Conservation (phyloP, 2,888 invertebrate genomes). For the Esperia sulphurella region DNA sequence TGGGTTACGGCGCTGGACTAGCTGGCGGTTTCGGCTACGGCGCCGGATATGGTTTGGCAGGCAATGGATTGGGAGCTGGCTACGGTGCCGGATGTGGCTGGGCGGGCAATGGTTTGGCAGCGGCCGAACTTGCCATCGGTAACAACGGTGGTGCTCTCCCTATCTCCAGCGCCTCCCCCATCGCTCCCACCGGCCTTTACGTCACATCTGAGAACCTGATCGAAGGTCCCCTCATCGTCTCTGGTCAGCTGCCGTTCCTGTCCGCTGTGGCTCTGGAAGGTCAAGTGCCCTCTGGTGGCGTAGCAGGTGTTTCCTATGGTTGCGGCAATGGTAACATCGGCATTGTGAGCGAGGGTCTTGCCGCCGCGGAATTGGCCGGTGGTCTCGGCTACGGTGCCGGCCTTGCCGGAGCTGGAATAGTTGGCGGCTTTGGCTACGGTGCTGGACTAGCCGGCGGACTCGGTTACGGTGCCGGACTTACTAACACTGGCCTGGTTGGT, state of each 20-base stretch:
- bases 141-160: constrained; percentile 13
- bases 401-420: constrained; percentile 3
- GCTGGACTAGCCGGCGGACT: background rate
- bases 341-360: constrained; percentile 13
- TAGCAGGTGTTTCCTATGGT: constrained; percentile 23
- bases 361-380: too few relatives aligned
- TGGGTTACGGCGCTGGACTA: too few relatives aligned
- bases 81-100: constrained; percentile 8
- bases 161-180: constrained; percentile 31
- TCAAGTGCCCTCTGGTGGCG: constrained; percentile 23
- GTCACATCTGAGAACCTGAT: constrained; percentile 30
- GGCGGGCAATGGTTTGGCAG: background rate
- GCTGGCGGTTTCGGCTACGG: too few relatives aligned
- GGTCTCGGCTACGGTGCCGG: constrained; percentile 5
- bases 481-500: constrained; percentile 4
- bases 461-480: constrained; percentile 7
- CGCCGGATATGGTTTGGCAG: background rate
- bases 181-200: constrained; percentile 29
- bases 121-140: background rate
- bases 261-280: constrained; percentile 39
- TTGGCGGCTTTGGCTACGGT: background rate
- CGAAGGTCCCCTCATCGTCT: constrained; percentile 29
- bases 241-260: constrained; percentile 39
- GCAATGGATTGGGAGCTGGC: background rate
- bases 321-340: constrained; percentile 27